Evolutionary conservation across 2,113 vertebrate genomes (phyloP).

Genomic region (Cyanoramphus novaezelandiae): DNA sequence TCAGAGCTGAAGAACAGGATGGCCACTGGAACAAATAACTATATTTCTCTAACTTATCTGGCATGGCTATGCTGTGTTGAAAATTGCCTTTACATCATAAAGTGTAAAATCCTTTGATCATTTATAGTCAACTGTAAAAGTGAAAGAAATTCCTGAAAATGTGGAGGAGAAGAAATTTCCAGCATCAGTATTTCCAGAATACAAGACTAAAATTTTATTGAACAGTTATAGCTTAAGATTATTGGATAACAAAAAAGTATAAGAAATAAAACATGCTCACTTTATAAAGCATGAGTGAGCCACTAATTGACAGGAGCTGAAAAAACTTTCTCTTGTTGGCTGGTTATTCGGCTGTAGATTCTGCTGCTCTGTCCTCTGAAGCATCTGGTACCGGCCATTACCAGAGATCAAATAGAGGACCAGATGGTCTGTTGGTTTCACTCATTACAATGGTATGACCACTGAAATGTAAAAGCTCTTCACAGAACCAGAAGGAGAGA

Average conservation of each 20-base stretch:
- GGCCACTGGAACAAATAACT: background rate
- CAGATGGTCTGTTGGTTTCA: constrained; percentile 63
- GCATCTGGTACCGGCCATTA: constrained; percentile 64
- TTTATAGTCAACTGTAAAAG: background rate
- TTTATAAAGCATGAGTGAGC: background rate
- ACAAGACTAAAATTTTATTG: background rate
- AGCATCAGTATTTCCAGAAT: background rate
- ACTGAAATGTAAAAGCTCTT: constrained; percentile 58
- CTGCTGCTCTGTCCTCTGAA: background rate
- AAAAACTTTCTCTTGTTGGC: background rate
- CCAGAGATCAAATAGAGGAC: constrained; percentile 58
- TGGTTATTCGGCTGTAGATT: constrained; percentile 5
- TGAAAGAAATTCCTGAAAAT: background rate
- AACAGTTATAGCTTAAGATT: background rate
- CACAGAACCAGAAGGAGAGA: constrained; percentile 55
- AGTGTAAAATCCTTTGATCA: background rate
- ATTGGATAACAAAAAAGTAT: background rate
- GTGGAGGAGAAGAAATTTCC: background rate
- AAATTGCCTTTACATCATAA: background rate
- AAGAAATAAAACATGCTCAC: background rate
- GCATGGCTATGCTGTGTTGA: background rate
- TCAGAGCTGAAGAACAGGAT: background rate
- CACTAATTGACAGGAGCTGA: constrained; percentile 30
- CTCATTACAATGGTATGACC: constrained; percentile 50
- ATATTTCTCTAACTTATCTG: background rate